phyloP scores from a whole-genome alignment of 2,888 invertebrate species.

The Xiphydria camelus region DNA sequence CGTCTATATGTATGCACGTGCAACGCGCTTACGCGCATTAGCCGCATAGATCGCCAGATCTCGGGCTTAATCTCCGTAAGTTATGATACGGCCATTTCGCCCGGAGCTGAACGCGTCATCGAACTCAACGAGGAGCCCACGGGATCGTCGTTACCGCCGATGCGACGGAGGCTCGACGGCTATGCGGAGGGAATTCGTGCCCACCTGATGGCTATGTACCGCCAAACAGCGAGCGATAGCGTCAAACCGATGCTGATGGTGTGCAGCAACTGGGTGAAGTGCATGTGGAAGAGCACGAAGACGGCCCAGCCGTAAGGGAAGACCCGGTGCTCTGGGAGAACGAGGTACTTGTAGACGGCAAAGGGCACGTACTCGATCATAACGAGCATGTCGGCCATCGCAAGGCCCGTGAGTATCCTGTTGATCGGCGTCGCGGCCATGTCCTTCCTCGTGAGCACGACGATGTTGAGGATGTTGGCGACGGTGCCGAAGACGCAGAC shows the following conservation, averaged over 20 bases:
- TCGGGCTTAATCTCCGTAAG: too few species aligned
- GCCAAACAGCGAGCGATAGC: slow-evolving; percentile 81
- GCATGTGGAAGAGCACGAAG: slow-evolving; percentile 78
- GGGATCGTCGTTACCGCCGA: background rate
- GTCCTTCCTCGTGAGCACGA: slow-evolving; percentile 81
- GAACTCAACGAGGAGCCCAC: too few species aligned
- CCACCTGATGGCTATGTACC: slow-evolving; percentile 83
- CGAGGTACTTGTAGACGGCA: slow-evolving; percentile 69
- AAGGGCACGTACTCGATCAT: slow-evolving; percentile 86
- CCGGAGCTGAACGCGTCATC: too few species aligned
- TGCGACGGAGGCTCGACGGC: background rate
- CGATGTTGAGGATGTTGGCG: slow-evolving; percentile 84
- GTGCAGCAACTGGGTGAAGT: slow-evolving; percentile 79
- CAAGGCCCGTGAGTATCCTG: slow-evolving; percentile 80
- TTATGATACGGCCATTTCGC: too few species aligned
- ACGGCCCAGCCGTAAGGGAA: slow-evolving; percentile 76
- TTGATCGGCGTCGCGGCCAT: slow-evolving; percentile 85
- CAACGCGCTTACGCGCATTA: too few species aligned
- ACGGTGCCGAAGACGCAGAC: slow-evolving; percentile 87
- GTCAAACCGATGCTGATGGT: slow-evolving; percentile 84
- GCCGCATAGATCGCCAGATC: too few species aligned
- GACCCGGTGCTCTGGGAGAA: slow-evolving; percentile 66
- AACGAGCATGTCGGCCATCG: slow-evolving; percentile 86
- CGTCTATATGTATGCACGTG: too few species aligned
- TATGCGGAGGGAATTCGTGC: slow-evolving; percentile 37